phyloP scores from a whole-genome alignment of 2,888 invertebrate genomes.

The Bhutanitis thaidina region DNA sequence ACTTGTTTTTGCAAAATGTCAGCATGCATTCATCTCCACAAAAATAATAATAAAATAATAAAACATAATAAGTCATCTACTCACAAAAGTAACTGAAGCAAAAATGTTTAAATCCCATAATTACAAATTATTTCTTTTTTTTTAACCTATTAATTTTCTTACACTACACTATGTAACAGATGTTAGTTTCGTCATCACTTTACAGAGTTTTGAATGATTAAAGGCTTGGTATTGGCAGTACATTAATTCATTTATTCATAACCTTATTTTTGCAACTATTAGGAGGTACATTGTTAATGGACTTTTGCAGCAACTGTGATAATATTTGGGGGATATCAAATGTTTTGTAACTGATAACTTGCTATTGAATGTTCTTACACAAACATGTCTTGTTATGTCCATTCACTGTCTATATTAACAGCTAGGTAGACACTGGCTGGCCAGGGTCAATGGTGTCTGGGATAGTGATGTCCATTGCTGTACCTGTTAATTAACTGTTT shows the following conservation, averaged over 20 bases:
- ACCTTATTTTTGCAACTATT: conserved; percentile 5
- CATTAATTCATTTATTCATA: background rate
- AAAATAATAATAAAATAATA: background rate
- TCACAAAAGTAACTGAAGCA: background rate
- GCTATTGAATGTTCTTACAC: background rate
- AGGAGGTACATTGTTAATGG: conserved; percentile 2
- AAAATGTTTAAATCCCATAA: background rate
- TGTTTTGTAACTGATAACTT: background rate
- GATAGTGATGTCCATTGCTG: conserved; percentile 64
- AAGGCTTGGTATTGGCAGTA: conserved; percentile 9
- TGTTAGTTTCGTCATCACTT: background rate
- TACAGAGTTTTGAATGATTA: background rate
- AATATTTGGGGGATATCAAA: background rate
- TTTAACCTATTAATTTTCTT: conserved; percentile 1
- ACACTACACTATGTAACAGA: conserved; percentile 5
- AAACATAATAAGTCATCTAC: background rate
- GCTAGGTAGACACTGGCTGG: conserved; percentile 34
- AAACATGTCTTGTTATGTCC: conserved; percentile 32
- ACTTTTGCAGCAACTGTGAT: conserved; percentile 8
- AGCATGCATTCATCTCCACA: background rate
- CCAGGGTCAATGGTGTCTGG: conserved; percentile 71
- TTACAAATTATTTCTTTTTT: background rate
- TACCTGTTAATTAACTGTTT: conserved; percentile 42
- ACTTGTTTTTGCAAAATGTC: background rate
- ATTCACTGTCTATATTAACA: conserved; percentile 55